Evolutionary conservation across 2,113 vertebrate genomes (phyloP).

Genomic region (Melanerpes aurifrons): DNA sequence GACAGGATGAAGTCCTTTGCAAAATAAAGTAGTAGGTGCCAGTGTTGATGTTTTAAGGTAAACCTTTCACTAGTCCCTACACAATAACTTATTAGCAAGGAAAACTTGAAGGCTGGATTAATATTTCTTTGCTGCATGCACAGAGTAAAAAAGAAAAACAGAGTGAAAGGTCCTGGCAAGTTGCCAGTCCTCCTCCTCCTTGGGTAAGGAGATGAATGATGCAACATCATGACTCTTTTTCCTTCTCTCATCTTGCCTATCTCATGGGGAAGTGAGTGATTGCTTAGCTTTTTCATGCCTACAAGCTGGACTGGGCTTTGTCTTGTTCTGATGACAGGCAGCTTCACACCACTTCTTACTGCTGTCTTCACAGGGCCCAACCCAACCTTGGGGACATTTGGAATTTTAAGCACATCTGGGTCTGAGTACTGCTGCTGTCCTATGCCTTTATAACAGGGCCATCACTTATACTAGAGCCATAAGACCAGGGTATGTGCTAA

Average conservation of each 20-base stretch:
- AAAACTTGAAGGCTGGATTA: background rate
- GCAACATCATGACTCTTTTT: conserved; percentile 8
- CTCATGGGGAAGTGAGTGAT: background rate
- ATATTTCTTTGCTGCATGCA: background rate
- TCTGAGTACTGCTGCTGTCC: background rate
- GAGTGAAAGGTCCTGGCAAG: conserved; percentile 24
- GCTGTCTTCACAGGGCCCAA: background rate
- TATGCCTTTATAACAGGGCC: background rate
- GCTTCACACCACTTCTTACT: background rate
- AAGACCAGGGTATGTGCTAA: background rate
- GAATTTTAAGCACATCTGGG: background rate
- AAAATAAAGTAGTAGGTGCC: conserved; percentile 38
- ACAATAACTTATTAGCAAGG: background rate
- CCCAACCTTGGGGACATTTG: background rate
- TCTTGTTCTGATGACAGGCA: background rate
- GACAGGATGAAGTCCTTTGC: background rate
- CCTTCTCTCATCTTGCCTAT: background rate
- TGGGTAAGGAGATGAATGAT: background rate
- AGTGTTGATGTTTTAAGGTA: background rate
- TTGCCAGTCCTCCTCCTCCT: background rate
- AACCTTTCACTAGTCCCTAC: background rate
- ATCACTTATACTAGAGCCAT: rapidly evolving
- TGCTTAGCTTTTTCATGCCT: conserved; percentile 11
- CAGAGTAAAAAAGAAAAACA: background rate
- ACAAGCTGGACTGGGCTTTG: background rate